Percentiles rank a stretch among this genome's conserved stretches.
Evolutionary conservation across 2,797 vertebrate species (phyloP).

Genomic region (Calcarius lapponicus): DNA sequence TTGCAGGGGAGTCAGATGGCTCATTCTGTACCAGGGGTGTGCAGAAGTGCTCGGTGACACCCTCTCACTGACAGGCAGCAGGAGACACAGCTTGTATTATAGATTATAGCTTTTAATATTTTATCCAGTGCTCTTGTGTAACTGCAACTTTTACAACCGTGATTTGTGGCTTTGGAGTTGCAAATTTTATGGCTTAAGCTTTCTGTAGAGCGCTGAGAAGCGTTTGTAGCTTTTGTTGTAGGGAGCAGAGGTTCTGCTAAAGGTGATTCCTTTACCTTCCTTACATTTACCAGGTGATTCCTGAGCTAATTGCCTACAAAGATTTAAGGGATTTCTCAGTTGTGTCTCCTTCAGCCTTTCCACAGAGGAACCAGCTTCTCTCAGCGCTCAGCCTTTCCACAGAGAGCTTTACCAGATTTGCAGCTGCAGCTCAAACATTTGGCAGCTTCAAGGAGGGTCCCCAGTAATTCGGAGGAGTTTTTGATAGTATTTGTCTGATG

Average conservation of each 20-base stretch:
- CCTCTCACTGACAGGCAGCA: not conserved
- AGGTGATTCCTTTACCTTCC: too few relatives aligned
- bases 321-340: not conserved
- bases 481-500: not conserved
- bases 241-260: not conserved
- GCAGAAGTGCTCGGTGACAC: not conserved
- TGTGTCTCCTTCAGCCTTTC: not conserved
- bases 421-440: not conserved
- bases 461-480: not conserved
- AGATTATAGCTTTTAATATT: not conserved
- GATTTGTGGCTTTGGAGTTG: not conserved
- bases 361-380: not conserved
- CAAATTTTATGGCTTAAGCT: not conserved
- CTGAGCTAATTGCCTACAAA: not conserved
- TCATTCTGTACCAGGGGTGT: not conserved
- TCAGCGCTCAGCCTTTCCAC: not conserved
- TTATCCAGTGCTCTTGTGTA: not conserved
- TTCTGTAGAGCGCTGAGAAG: not conserved
- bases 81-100: not conserved
- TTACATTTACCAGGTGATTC: not conserved
- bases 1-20: not conserved
- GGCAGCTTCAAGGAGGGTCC: not conserved
- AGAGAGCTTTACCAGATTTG: not conserved
- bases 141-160: not conserved
- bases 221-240: not conserved